Percentiles rank a stretch among this genome's conserved stretches.
Conservation (phyloP, 2,888 invertebrate species). For the Andrena dorsata region DNA sequence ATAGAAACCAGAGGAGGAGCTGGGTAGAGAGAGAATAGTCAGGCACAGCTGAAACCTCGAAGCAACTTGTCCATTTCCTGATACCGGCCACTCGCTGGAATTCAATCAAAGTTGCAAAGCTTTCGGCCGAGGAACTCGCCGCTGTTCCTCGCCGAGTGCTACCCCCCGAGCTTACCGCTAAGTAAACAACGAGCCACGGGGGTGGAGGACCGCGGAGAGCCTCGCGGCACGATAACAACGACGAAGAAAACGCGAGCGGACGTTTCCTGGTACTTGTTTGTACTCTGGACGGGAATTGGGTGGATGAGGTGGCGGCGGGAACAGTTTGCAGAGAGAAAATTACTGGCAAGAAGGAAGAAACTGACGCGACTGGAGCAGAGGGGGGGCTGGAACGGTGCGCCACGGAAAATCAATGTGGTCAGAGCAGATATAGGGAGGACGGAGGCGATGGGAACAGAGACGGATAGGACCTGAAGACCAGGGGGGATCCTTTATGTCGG, state of each 20-base stretch:
- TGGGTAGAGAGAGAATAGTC: neutral
- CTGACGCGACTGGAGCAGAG: slow-evolving; percentile 29
- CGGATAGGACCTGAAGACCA: slow-evolving; percentile 61
- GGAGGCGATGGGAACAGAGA: slow-evolving; percentile 52
- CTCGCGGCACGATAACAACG: slow-evolving; percentile 63
- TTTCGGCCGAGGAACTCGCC: slow-evolving; percentile 60
- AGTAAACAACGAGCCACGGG: slow-evolving; percentile 64
- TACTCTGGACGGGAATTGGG: slow-evolving; percentile 23
- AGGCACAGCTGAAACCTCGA: slow-evolving; percentile 23
- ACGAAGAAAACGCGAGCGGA: slow-evolving; percentile 45
- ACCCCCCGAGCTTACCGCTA: slow-evolving; percentile 43
- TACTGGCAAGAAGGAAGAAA: slow-evolving; percentile 46
- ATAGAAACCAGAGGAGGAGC: neutral
- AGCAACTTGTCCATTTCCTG: slow-evolving; percentile 76
- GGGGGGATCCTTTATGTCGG: slow-evolving; percentile 79
- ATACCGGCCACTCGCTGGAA: slow-evolving; percentile 67
- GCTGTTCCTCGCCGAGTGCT: neutral
- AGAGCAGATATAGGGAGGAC: slow-evolving; percentile 61
- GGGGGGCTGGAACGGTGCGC: slow-evolving; percentile 41
- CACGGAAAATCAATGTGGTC: slow-evolving; percentile 73
- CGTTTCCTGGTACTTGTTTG: slow-evolving; percentile 58
- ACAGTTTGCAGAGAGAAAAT: slow-evolving; percentile 66
- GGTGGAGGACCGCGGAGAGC: slow-evolving; percentile 31
- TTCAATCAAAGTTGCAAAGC: slow-evolving; percentile 81
- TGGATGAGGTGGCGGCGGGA: slow-evolving; percentile 1